phyloP scores from a whole-genome alignment of 2,888 invertebrate genomes.

The Galerucella calmariensis region DNA sequence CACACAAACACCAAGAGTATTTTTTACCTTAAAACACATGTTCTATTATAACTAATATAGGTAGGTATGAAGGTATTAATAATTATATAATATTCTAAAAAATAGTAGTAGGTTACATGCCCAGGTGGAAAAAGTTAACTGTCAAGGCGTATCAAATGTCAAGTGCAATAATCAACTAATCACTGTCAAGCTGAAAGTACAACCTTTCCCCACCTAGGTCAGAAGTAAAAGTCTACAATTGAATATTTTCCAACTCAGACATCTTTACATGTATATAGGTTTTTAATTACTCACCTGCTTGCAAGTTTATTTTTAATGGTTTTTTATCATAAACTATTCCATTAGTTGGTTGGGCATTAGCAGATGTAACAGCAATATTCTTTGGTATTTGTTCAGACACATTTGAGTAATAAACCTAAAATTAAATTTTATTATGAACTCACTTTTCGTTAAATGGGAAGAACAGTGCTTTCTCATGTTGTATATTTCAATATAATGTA shows the following conservation, averaged over 20 bases:
- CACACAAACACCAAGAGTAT: conserved; percentile 95
- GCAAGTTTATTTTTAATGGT: conserved; percentile 82
- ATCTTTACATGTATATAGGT: not conserved
- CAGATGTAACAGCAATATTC: conserved; percentile 74
- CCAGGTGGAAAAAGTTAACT: too few species aligned
- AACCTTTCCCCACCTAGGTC: too few species aligned
- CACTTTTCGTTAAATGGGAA: not conserved
- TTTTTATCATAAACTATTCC: conserved; percentile 89
- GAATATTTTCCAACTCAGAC: too few species aligned
- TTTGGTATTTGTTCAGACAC: conserved; percentile 71
- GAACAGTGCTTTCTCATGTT: too few species aligned
- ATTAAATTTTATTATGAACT: not conserved
- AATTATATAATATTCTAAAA: too few species aligned
- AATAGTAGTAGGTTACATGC: too few species aligned
- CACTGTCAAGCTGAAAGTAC: too few species aligned
- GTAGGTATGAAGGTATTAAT: not conserved
- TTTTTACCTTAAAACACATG: conserved; percentile 69
- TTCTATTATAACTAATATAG: not conserved
- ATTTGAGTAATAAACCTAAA: conserved; percentile 18
- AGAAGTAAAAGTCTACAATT: too few species aligned
- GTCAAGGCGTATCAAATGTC: too few species aligned
- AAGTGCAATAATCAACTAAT: too few species aligned
- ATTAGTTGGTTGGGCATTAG: conserved; percentile 73
- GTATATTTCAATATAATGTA: too few species aligned
- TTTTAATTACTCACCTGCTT: conserved; percentile 67